phyloP scores from a whole-genome alignment of 2,113 vertebrate species.

The Barnardius zonarius region DNA sequence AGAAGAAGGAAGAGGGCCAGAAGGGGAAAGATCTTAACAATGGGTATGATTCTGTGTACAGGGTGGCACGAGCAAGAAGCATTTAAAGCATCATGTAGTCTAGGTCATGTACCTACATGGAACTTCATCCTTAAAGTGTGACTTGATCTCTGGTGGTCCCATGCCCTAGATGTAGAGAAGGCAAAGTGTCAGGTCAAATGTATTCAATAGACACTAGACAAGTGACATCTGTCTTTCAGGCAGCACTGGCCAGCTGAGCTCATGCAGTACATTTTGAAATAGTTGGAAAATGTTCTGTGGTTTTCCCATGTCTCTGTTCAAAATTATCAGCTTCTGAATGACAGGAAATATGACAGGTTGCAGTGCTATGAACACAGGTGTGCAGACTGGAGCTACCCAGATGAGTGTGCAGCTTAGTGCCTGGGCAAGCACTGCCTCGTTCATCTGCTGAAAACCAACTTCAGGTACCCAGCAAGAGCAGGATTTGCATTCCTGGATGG shows the following conservation, averaged over 20 bases:
- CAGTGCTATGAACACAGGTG: fast-evolving
- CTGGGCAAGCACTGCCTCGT: background rate
- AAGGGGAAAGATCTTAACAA: background rate
- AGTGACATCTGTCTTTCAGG: background rate
- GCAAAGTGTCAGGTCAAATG: background rate
- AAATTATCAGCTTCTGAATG: background rate
- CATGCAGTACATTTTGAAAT: background rate
- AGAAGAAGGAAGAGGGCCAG: background rate
- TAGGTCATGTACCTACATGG: background rate
- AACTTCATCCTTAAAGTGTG: background rate
- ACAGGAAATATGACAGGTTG: background rate
- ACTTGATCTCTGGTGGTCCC: background rate
- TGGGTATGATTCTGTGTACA: background rate
- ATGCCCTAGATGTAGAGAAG: background rate
- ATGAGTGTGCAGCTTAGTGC: fast-evolving
- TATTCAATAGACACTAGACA: background rate
- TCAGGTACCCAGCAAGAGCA: background rate
- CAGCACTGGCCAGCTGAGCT: background rate
- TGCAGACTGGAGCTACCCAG: background rate
- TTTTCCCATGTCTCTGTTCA: background rate
- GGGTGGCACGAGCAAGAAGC: background rate
- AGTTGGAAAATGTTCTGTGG: background rate
- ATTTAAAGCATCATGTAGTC: background rate
- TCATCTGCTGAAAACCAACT: background rate
- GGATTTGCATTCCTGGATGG: background rate